These are phyloP conservation scores for Agrochola lota DNA, from an alignment of 2,888 invertebrate species.

Conservation along the genomic window DNA sequence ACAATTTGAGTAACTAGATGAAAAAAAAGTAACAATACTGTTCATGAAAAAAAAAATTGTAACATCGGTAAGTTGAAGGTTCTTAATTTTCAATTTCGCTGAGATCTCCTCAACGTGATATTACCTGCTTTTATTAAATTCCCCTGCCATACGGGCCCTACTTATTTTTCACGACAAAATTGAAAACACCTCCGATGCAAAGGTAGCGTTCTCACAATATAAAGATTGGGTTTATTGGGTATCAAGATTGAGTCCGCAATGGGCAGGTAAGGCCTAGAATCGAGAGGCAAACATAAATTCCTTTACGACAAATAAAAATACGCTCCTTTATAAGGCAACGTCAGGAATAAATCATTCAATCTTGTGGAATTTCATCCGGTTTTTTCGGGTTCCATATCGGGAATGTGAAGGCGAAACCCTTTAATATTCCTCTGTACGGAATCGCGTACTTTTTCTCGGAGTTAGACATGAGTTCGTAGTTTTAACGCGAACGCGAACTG, in stretches of 20 bases:
- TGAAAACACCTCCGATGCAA: constrained; percentile 82
- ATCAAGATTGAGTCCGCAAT: constrained; percentile 77
- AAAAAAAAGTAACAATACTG: constrained; percentile 67
- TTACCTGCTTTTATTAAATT: constrained; percentile 85
- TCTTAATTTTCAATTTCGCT: constrained; percentile 85
- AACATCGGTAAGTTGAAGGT: constrained; percentile 69
- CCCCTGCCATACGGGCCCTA: constrained; percentile 73
- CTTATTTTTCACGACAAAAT: constrained; percentile 85
- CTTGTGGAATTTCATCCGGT: constrained; percentile 73
- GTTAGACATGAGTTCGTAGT: constrained; percentile 20
- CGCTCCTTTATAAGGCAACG: constrained; percentile 76
- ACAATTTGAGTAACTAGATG: constrained; percentile 7
- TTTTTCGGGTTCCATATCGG: constrained; percentile 60
- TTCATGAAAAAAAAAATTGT: constrained; percentile 56
- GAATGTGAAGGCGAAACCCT: constrained; percentile 55
- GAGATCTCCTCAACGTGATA: constrained; percentile 77
- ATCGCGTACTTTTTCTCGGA: constrained; percentile 40
- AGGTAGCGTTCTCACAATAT: constrained; percentile 84
- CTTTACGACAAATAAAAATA: constrained; percentile 88
- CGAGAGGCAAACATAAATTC: constrained; percentile 82
- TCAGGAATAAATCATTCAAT: constrained; percentile 86
- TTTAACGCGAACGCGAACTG: constrained; percentile 30
- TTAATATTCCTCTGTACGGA: constrained; percentile 58
- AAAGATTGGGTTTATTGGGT: constrained; percentile 85
- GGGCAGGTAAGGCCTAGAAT: constrained; percentile 76